Conservation (phyloP, 1,140 invertebrate genomes). For the Ceratina japonica region DNA sequence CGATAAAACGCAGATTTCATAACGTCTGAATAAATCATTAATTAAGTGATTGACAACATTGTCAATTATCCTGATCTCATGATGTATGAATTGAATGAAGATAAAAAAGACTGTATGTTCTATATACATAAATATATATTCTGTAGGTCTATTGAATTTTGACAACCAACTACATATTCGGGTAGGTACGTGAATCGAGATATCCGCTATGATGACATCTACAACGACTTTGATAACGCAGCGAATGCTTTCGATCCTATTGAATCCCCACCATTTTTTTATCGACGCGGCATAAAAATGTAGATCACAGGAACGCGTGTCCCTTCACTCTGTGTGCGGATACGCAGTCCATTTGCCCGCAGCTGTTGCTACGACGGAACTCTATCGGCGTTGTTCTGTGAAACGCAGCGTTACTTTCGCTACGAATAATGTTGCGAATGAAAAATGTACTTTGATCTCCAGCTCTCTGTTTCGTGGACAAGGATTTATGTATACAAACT, state of each 20-base stretch:
- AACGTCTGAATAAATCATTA: no score
- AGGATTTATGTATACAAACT: slow-evolving; percentile 25
- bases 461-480: slow-evolving; percentile 16
- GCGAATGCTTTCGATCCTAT: background rate
- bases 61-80: no score
- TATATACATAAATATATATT: no score
- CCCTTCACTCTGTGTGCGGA: background rate
- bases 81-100: no score
- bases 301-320: background rate
- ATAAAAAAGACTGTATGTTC: no score
- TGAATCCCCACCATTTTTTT: background rate
- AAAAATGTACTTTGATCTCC: slow-evolving; percentile 27
- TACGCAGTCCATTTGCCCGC: background rate
- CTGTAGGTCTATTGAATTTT: no score
- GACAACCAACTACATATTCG: no score
- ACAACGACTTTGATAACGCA: background rate
- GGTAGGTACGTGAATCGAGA: background rate
- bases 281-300: slow-evolving; percentile 14
- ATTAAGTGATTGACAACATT: no score
- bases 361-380: slow-evolving; percentile 17
- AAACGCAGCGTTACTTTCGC: slow-evolving; percentile 23
- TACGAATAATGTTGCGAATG: slow-evolving; percentile 29
- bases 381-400: slow-evolving; percentile 19
- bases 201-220: no score
- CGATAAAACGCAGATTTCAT: no score